A percentile compares a stretch with the other conserved stretches of the same genome.
Evolutionary conservation across 2,797 vertebrate genomes (phyloP).

Genomic region (Tiaroga cobitis): DNA sequence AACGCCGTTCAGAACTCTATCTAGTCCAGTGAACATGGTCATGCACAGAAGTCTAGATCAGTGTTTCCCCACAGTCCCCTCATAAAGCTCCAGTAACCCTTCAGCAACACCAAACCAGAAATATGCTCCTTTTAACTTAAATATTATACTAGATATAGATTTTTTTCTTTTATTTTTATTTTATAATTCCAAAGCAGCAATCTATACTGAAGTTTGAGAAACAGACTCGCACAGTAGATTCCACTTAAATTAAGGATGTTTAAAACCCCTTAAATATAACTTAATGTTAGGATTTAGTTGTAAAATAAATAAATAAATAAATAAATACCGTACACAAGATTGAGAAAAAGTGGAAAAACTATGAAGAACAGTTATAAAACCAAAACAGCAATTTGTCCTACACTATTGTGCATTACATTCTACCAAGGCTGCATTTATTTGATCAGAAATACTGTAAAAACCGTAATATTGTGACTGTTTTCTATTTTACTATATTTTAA

Average conservation of each 20-base stretch:
- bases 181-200: too few relatives aligned
- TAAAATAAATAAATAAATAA: background rate
- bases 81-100: background rate
- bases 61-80: background rate
- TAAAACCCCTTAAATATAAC: too few relatives aligned
- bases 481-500: background rate
- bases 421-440: background rate
- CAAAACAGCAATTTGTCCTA: too few relatives aligned
- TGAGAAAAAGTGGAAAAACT: background rate
- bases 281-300: background rate
- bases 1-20: background rate
- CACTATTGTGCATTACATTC: background rate
- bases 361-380: background rate
- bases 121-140: background rate
- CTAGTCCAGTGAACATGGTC: background rate
- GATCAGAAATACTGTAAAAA: background rate
- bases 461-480: background rate
- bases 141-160: background rate
- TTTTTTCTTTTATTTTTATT: too few relatives aligned
- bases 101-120: slow-evolving; percentile 1
- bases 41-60: background rate
- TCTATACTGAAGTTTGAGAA: background rate
- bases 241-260: too few relatives aligned
- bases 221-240: background rate
- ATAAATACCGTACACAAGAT: background rate